Conservation (phyloP, 2,888 invertebrate species). For the Thumatha senex region DNA sequence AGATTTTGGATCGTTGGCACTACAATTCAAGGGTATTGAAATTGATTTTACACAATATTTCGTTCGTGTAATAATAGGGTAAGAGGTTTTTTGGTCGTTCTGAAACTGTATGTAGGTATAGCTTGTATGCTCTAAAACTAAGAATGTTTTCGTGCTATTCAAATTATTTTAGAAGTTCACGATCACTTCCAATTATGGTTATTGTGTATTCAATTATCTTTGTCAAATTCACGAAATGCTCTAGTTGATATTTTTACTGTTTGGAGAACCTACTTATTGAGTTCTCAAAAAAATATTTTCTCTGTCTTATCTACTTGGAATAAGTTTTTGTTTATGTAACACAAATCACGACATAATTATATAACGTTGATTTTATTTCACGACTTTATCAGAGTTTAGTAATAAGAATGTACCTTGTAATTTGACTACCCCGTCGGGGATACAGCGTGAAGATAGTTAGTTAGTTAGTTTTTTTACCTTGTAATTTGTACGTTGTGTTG, state of each 20-base stretch:
- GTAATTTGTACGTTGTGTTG: conserved; percentile 7
- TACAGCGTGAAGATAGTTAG: too few species aligned
- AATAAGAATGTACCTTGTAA: too few species aligned
- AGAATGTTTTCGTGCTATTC: not conserved
- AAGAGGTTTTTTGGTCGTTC: not conserved
- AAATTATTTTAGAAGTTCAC: too few species aligned
- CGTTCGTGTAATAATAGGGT: not conserved
- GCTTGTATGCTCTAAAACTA: not conserved
- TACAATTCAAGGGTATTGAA: not conserved
- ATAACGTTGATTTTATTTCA: not conserved
- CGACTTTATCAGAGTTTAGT: not conserved
- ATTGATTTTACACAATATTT: not conserved
- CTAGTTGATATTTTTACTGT: not conserved
- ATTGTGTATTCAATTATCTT: not conserved
- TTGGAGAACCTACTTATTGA: not conserved
- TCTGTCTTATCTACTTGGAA: too few species aligned
- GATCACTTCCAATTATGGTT: not conserved
- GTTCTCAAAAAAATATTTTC: too few species aligned
- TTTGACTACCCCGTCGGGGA: too few species aligned
- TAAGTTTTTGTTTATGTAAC: not conserved
- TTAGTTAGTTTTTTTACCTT: too few species aligned
- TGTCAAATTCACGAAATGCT: too few species aligned
- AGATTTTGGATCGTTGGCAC: not conserved
- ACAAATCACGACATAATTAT: not conserved
- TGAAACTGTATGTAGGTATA: not conserved